Evolutionary conservation across 1,140 invertebrate species (phyloP).

Genomic region (Trichonephila clavata): DNA sequence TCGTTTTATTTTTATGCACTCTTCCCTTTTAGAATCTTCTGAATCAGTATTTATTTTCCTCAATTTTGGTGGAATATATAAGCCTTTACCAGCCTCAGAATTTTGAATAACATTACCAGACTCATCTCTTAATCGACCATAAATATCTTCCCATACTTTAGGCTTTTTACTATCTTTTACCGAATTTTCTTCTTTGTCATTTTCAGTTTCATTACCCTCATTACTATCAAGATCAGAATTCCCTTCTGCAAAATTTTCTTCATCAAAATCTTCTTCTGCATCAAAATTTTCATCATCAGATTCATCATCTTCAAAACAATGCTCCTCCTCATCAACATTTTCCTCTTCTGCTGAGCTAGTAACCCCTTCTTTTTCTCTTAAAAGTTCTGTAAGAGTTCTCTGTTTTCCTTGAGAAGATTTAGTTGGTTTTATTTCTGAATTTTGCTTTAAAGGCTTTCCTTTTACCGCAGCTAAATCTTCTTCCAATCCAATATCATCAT

Average conservation of each 20-base stretch:
- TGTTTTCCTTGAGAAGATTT: slow-evolving; percentile 36
- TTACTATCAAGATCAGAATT: neutral
- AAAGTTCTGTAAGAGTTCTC: slow-evolving; percentile 66
- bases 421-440: neutral
- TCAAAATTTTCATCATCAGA: slow-evolving; percentile 52
- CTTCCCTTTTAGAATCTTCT: slow-evolving; percentile 84
- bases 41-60: slow-evolving; percentile 80
- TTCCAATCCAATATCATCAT: slow-evolving; percentile 58
- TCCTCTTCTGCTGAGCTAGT: slow-evolving; percentile 76
- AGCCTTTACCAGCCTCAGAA: slow-evolving; percentile 81
- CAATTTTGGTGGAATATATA: slow-evolving; percentile 92
- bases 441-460: neutral
- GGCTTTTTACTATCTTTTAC: slow-evolving; percentile 78
- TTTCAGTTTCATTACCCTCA: neutral
- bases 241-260: neutral
- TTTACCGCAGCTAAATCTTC: slow-evolving; percentile 69
- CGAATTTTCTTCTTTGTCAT: neutral
- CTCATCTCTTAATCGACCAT: slow-evolving; percentile 91
- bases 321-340: slow-evolving; percentile 77
- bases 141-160: slow-evolving; percentile 93
- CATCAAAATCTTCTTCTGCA: slow-evolving; percentile 59
- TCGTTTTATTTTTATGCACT: slow-evolving; percentile 86
- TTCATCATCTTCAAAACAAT: slow-evolving; percentile 36
- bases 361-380: slow-evolving; percentile 67
- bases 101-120: slow-evolving; percentile 88